A percentile compares a stretch with the other conserved stretches of the same genome.
phyloP scores from a whole-genome alignment of 2,113 vertebrate species.

The Ciconia stormi region DNA sequence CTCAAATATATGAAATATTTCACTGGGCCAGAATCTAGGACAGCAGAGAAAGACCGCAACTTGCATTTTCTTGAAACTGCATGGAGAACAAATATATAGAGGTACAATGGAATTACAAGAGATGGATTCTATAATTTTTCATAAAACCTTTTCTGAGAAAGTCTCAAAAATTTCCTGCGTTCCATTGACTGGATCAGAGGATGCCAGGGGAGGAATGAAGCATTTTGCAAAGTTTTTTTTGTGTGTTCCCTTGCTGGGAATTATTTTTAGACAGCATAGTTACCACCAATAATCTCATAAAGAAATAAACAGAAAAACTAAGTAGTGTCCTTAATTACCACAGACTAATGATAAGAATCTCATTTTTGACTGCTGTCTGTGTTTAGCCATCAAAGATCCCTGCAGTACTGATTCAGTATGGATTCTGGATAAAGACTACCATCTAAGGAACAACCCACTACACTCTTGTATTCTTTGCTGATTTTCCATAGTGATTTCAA shows the following conservation, averaged over 20 bases:
- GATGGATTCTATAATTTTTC: too few species aligned
- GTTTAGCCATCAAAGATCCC: neutral
- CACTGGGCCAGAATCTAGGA: too few species aligned
- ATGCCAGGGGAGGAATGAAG: neutral
- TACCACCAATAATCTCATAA: neutral
- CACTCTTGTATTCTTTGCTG: neutral
- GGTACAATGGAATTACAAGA: too few species aligned
- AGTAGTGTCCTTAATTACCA: neutral
- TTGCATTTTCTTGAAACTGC: too few species aligned
- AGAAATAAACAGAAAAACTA: neutral
- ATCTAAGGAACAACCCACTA: neutral
- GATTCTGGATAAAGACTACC: neutral
- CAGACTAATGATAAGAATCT: neutral
- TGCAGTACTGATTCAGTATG: neutral
- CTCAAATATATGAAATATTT: too few species aligned
- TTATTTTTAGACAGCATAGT: neutral
- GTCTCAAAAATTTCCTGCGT: too few species aligned
- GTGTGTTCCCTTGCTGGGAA: neutral
- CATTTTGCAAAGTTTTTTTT: neutral
- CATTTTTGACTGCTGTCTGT: neutral
- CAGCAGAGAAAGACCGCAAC: too few species aligned
- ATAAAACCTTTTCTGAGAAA: too few species aligned
- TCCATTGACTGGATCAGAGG: too few species aligned
- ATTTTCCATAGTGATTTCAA: neutral
- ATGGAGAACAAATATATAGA: too few species aligned